Conservation (phyloP, 1,140 invertebrate genomes). For the Trypoxylus dichotomus region DNA sequence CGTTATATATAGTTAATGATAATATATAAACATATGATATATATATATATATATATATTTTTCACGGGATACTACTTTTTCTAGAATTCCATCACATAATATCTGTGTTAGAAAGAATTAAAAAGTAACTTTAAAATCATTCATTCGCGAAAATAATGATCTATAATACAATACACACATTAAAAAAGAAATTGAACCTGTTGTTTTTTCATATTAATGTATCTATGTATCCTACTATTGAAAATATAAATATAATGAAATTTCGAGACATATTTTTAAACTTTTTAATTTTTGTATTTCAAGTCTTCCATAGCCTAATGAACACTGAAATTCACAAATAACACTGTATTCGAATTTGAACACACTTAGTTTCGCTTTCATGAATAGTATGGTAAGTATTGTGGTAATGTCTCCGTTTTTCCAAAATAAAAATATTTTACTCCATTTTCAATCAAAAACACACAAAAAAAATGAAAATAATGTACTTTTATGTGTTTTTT, state of each 20-base stretch:
- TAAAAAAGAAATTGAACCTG: conserved; percentile 43
- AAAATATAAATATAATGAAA: conserved; percentile 45
- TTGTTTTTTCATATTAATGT: conserved; percentile 49
- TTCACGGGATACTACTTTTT: conserved; percentile 42
- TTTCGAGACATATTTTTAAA: conserved; percentile 31
- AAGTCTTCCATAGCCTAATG: conserved; percentile 16
- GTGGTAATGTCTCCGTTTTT: too few relatives aligned
- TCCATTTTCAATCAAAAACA: too few relatives aligned
- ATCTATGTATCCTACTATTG: conserved; percentile 46
- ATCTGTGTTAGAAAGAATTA: conserved; percentile 41
- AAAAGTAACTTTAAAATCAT: background rate
- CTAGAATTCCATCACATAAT: conserved; percentile 45
- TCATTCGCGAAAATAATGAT: too few relatives aligned
- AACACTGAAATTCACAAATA: too few relatives aligned
- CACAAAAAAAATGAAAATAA: too few relatives aligned
- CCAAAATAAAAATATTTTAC: too few relatives aligned
- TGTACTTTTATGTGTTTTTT: too few relatives aligned
- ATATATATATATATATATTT: conserved; percentile 47
- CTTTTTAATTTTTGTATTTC: conserved; percentile 26
- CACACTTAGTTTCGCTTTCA: too few relatives aligned
- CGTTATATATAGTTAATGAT: conserved; percentile 41
- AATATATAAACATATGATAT: conserved; percentile 36
- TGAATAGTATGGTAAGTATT: too few relatives aligned
- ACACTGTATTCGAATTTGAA: too few relatives aligned
- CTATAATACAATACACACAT: too few relatives aligned